Evolutionary conservation across 2,797 vertebrate species (phyloP), one percentile per base, ranked within the genome.

Genomic region (Parotocinclus haroldoi): DNA sequence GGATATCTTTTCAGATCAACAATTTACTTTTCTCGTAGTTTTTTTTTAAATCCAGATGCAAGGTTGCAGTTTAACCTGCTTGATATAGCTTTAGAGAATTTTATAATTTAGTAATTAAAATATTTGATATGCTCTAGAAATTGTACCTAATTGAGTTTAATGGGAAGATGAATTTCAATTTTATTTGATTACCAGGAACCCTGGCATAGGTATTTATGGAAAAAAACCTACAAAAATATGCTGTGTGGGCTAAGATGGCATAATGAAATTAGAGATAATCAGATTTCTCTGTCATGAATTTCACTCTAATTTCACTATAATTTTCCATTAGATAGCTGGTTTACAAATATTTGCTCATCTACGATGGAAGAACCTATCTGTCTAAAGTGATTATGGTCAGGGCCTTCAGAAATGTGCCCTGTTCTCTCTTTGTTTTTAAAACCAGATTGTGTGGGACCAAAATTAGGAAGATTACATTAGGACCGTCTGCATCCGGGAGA

Each of bases 21-120:
- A 90, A 89, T 91, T 90, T 91, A 93, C 93, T 93, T 93, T 93
- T 89, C 89, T 92, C 91, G 91, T 79, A 80, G 75, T 87, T 84
- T 56, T 80, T 86, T 54, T 18, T 16, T 36, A 7, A 40, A 51
- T 57, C 54, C 88, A 89, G 90, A 93, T 89, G 90, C 89, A 90
- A 91, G 89, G 94, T 95, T 96, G 93, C 89, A 89, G 90, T 93
- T 92, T 99, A 94, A 89, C 92, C 91, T 93, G 90, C 93, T 93
- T 95, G 95, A 95, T 97, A 96, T 96, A 94, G 93, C 95, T 93
- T 95, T 93, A 92, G 95, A 98, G 96, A 98, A 95, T 98, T 97
- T 96, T 95, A 96, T 96, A 98, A 99, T 99, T 98, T 97, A 98
- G 96, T 98, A 99, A 99, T 98, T 99, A 98, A 99, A 99, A 98